Percentiles rank a stretch among this genome's conserved stretches.
Evolutionary conservation across 2,797 vertebrate species (phyloP).

Genomic region (Alectoris magna): DNA sequence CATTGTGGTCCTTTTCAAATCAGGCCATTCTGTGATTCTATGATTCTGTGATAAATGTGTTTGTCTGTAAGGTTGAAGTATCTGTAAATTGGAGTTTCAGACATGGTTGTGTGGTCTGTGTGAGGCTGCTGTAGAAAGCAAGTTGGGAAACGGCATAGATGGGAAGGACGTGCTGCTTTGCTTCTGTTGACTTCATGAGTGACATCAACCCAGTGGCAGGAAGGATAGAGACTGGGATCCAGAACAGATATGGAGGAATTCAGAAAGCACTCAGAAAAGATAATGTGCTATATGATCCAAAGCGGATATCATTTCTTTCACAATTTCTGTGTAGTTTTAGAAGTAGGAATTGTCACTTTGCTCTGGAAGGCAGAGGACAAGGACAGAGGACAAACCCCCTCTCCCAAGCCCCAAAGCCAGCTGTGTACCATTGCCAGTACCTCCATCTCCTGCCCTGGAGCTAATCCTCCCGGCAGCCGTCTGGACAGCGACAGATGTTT

Average conservation of each 20-base stretch:
- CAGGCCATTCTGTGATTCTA: too few species aligned
- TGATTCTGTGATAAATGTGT: background rate
- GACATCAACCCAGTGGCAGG: fast-evolving
- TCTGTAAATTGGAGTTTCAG: fast-evolving
- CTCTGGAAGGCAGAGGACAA: background rate
- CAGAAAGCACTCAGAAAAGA: background rate
- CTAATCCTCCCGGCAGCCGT: background rate
- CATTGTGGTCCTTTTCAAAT: too few species aligned
- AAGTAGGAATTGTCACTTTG: background rate
- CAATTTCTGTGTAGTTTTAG: background rate
- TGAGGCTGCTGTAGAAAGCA: background rate
- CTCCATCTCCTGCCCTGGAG: fast-evolving
- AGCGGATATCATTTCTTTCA: background rate
- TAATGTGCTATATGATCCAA: background rate
- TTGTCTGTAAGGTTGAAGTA: background rate
- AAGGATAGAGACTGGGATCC: background rate
- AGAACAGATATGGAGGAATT: fast-evolving
- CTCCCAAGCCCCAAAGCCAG: too few species aligned
- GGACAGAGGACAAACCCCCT: background rate
- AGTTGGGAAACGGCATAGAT: background rate
- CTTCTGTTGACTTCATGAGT: background rate
- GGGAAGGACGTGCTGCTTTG: fast-evolving
- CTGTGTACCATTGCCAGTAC: background rate
- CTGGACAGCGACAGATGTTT: background rate
- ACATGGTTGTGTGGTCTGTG: fast-evolving